Evolutionary conservation across 2,888 invertebrate species (phyloP).

Genomic region (Xylota segnis): DNA sequence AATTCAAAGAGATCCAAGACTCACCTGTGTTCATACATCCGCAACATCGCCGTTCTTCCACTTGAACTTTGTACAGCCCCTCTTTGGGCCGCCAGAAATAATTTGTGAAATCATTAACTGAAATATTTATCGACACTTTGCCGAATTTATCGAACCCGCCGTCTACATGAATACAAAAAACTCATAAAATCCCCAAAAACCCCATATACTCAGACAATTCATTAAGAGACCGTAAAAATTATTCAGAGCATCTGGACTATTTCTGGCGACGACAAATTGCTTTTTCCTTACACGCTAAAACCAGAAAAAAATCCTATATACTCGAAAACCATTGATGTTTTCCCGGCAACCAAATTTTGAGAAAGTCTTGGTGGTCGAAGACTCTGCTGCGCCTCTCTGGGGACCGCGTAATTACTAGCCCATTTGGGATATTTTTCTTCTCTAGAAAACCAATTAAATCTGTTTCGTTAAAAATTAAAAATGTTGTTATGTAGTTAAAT

Average conservation of each 20-base stretch:
- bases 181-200: slow-evolving; percentile 44
- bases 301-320: not conserved
- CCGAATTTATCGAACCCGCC: slow-evolving; percentile 26
- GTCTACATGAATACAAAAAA: slow-evolving; percentile 24
- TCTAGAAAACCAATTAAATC: slow-evolving; percentile 43
- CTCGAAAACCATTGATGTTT: slow-evolving; percentile 52
- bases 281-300: slow-evolving; percentile 22
- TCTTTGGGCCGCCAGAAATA: slow-evolving; percentile 38
- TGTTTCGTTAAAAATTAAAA: slow-evolving; percentile 27
- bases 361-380: slow-evolving; percentile 18
- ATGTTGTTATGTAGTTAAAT: slow-evolving; percentile 31
- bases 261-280: slow-evolving; percentile 35
- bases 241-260: slow-evolving; percentile 69
- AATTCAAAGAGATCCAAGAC: not conserved
- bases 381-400: slow-evolving; percentile 28
- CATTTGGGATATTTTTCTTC: slow-evolving; percentile 8
- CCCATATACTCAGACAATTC: slow-evolving; percentile 54
- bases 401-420: slow-evolving; percentile 26
- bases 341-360: slow-evolving; percentile 22
- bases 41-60: not conserved
- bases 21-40: not conserved
- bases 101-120: slow-evolving; percentile 53
- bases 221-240: slow-evolving; percentile 69
- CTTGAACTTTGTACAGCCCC: slow-evolving; percentile 1
- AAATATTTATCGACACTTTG: slow-evolving; percentile 59